phyloP scores from a whole-genome alignment of 2,888 invertebrate species.

The Endotricha flammealis region DNA sequence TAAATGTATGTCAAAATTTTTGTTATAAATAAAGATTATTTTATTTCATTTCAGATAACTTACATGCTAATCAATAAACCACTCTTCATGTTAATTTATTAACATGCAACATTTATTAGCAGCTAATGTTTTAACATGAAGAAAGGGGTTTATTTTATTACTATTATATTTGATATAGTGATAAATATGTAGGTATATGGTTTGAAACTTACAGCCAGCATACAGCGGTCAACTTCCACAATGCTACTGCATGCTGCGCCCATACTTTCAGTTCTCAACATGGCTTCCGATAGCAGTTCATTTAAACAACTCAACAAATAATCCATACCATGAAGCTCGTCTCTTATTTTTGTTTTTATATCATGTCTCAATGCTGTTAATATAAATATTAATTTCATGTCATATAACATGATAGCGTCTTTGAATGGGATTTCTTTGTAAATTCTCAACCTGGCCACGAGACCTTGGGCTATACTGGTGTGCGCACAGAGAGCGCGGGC shows the following conservation, averaged over 20 bases:
- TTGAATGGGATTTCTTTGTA: conserved; percentile 82
- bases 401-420: conserved; percentile 88
- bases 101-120: no score
- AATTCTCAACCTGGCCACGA: conserved; percentile 84
- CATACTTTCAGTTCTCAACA: conserved; percentile 30
- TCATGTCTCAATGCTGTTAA: conserved; percentile 89
- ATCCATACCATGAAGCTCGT: conserved; percentile 83
- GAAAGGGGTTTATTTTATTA: no score
- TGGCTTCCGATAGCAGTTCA: conserved; percentile 74
- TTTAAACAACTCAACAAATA: conserved; percentile 83
- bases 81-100: no score
- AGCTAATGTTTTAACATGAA: no score
- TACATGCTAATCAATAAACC: no score
- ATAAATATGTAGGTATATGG: no score
- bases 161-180: no score
- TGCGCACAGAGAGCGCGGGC: conserved; percentile 65
- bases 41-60: no score
- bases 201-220: conserved; percentile 42
- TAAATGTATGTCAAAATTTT: no score
- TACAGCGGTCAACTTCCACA: conserved; percentile 32
- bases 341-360: conserved; percentile 81
- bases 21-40: no score
- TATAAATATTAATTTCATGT: conserved; percentile 92
- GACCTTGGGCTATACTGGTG: conserved; percentile 82
- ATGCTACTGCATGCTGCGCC: conserved; percentile 30